A percentile compares a stretch with the other conserved stretches of the same genome.
Conservation (phyloP, 2,797 vertebrate species). For the Rhadinocentrus ornatus region DNA sequence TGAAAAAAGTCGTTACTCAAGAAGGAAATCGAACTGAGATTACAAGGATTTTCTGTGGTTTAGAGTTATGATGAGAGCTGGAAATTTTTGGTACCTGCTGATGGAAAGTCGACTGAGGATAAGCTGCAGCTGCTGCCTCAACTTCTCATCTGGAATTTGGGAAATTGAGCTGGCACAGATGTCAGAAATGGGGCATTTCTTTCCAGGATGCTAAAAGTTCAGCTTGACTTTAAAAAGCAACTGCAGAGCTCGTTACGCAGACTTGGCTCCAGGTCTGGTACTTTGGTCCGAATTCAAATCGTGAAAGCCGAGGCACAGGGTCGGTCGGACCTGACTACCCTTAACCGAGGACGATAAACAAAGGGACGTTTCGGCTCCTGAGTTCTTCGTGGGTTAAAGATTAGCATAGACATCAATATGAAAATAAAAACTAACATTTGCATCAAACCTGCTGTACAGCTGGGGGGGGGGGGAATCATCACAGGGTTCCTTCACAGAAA, state of each 20-base stretch:
- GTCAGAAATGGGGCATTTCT: not conserved
- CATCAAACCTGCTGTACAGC: constrained; percentile 80
- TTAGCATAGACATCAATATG: constrained; percentile 84
- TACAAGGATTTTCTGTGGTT: not conserved
- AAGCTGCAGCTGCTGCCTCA: no score
- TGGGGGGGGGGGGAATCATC: not conserved
- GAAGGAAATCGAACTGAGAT: not conserved
- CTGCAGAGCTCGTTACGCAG: not conserved
- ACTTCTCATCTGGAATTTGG: not conserved
- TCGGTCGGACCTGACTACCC: constrained; percentile 1
- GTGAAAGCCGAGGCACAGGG: no score
- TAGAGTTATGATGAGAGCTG: no score
- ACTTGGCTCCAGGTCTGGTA: constrained; percentile 2
- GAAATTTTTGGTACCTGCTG: no score
- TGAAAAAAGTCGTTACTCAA: not conserved
- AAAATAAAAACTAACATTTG: constrained; percentile 77
- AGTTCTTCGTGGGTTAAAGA: constrained; percentile 87
- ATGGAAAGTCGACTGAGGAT: no score
- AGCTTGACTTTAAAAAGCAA: not conserved
- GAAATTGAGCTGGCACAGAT: no score
- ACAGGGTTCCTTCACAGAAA: constrained; percentile 32
- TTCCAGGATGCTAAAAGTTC: no score
- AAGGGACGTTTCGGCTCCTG: constrained; percentile 86
- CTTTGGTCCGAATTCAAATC: constrained; percentile 15
- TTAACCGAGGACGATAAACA: constrained; percentile 39